A percentile compares a stretch with the other conserved stretches of the same genome.
Evolutionary conservation across 2,888 invertebrate genomes (phyloP).

Genomic region (Eupeodes latifasciatus): DNA sequence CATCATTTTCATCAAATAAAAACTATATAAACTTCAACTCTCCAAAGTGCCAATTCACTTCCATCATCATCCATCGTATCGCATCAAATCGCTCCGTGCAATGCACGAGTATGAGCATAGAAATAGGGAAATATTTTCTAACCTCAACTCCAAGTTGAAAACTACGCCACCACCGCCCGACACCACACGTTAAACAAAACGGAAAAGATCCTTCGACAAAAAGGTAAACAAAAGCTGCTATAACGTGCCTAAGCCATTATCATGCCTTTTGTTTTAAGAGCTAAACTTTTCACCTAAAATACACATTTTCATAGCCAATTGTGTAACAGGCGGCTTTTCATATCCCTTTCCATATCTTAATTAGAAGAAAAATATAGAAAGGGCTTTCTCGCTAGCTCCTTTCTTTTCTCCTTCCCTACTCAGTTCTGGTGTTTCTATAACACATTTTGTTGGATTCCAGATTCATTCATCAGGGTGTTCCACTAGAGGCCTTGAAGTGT

Average conservation of each 20-base stretch:
- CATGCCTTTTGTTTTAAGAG: conserved; percentile 67
- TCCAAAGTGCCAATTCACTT: conserved; percentile 57
- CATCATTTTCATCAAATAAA: conserved; percentile 5
- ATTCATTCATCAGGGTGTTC: background rate
- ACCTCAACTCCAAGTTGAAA: conserved; percentile 41
- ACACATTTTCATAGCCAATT: conserved; percentile 75
- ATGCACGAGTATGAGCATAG: background rate
- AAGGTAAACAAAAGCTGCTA: conserved; percentile 24
- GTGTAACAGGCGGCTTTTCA: conserved; percentile 73
- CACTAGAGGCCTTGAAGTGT: conserved; percentile 8
- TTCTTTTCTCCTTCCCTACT: background rate
- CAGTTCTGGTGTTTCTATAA: background rate
- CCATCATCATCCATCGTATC: conserved; percentile 15
- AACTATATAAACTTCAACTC: conserved; percentile 46
- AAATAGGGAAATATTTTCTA: conserved; percentile 14
- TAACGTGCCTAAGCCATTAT: conserved; percentile 61
- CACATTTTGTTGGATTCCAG: background rate
- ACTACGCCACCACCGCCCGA: background rate
- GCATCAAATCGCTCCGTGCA: too few relatives aligned
- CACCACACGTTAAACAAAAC: background rate
- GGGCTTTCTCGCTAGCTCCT: background rate
- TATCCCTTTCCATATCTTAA: conserved; percentile 71
- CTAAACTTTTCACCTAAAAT: conserved; percentile 75
- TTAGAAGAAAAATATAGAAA: conserved; percentile 70
- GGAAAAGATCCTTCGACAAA: conserved; percentile 27